A percentile compares a stretch with the other conserved stretches of the same genome.
phyloP scores from a whole-genome alignment of 2,113 vertebrate genomes.

The Talpa occidentalis region DNA sequence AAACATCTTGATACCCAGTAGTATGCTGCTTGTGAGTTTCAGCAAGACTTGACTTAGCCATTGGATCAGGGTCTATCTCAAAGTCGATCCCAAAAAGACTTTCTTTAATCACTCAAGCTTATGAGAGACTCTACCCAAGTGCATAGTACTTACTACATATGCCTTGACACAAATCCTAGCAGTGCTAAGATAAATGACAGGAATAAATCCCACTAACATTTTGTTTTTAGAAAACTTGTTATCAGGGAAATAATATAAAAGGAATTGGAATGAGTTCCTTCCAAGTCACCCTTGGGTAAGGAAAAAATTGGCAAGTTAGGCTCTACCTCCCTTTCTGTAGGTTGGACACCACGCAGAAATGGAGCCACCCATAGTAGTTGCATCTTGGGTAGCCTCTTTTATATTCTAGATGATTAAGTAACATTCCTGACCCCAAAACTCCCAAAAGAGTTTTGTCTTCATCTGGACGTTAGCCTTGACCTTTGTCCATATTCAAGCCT shows the following conservation, averaged over 20 bases:
- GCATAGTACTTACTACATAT: not conserved
- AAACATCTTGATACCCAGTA: not conserved
- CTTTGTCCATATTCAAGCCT: not conserved
- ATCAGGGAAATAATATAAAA: conserved; percentile 7
- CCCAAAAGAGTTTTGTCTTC: conserved; percentile 9
- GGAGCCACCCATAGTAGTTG: not conserved
- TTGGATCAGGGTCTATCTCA: conserved; percentile 26
- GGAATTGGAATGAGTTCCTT: conserved; percentile 6
- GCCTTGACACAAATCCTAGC: conserved; percentile 46
- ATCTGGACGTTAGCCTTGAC: not conserved
- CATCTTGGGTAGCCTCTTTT: not conserved
- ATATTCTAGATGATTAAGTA: not conserved
- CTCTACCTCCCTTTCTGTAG: not conserved
- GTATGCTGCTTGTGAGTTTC: conserved; percentile 12
- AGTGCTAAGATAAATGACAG: conserved; percentile 30
- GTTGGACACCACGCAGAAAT: not conserved
- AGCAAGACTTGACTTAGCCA: not conserved
- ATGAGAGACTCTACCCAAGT: not conserved
- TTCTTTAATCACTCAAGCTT: conserved; percentile 21
- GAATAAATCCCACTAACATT: conserved; percentile 22
- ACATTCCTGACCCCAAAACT: not conserved
- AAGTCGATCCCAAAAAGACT: not conserved
- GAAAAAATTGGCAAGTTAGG: not conserved
- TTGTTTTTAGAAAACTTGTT: conserved; percentile 54
- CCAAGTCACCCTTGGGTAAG: not conserved